phyloP scores from a whole-genome alignment of 2,888 invertebrate genomes.

The Dorcus hopei region DNA sequence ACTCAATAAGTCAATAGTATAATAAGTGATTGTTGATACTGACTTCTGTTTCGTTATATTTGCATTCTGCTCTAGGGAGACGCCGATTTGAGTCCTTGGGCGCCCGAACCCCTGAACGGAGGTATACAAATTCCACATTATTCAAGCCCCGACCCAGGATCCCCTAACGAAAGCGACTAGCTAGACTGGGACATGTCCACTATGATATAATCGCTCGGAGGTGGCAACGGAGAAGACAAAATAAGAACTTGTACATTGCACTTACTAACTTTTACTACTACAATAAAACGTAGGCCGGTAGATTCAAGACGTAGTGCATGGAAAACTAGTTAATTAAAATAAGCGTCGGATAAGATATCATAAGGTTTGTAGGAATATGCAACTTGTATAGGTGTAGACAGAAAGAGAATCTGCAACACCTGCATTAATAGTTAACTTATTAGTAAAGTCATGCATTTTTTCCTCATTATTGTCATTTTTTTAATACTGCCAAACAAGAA shows the following conservation, averaged over 20 bases:
- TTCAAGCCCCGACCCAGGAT: slow-evolving; percentile 39
- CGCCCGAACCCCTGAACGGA: slow-evolving; percentile 44
- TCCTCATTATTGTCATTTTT: too few relatives aligned
- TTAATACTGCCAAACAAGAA: too few relatives aligned
- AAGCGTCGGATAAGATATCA: neutral
- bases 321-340: neutral
- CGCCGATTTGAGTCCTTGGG: slow-evolving; percentile 52
- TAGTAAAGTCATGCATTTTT: too few relatives aligned
- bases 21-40: too few relatives aligned
- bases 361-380: too few relatives aligned
- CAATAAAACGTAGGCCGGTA: neutral
- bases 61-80: slow-evolving; percentile 46
- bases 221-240: slow-evolving; percentile 6
- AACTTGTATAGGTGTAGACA: too few relatives aligned
- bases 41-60: too few relatives aligned
- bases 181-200: slow-evolving; percentile 47
- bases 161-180: slow-evolving; percentile 44
- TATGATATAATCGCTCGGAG: slow-evolving; percentile 34
- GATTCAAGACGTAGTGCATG: slow-evolving; percentile 2
- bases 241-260: slow-evolving; percentile 3
- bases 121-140: slow-evolving; percentile 40
- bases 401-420: neutral
- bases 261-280: slow-evolving; percentile 4
- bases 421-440: too few relatives aligned
- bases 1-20: too few relatives aligned